Evolutionary conservation across 2,888 invertebrate genomes (phyloP), one percentile per base, ranked within the genome.

Genomic region (Drosophila neonasuta): DNA sequence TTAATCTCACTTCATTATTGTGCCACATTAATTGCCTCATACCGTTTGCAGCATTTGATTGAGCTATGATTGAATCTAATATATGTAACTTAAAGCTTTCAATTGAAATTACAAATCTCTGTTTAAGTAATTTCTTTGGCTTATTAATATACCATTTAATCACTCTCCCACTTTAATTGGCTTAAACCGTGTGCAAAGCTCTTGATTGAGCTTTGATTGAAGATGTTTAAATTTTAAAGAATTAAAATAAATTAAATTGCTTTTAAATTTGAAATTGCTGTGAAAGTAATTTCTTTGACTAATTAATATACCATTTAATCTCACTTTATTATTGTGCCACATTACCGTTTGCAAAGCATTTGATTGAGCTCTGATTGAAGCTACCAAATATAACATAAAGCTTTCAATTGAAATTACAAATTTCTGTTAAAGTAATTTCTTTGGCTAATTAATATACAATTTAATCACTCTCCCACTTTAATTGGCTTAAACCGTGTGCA

Each of bases 141-240:
- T 39, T 0, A 44, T 10, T 20, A 4, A 44, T 13, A 41, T 41
- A 3, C 13, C 15, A 41, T 8, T 44, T 44, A 24, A 49, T 34
- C 36, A 36, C 11, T n/a, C 11, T 10, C 11, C 3, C 5, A 41
- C 39, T 13, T 10, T 61, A n/a, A 58, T 32, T 58, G 20, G 32
- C 10, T 3, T 2, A 36, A 24, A 13, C 39, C 13, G 39, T 8
- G 7, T 1, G 5, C 36, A 39, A n/a, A 39, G 6, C 5, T n/a
- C n/a, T 6, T 2, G 29, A 45, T 64, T 50, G 49, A 62, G 34
- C 11, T 24, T 8, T 44, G 71, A 63, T 49, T 39, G 54, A 39
- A 50, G 34, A 8, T 2, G 11, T 32, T 29, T 3, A 29, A 52
- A 13, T 15, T n/a, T 11, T 30, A 2, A 2, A 56, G 20, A 45